Evolutionary conservation across 1,140 invertebrate species (phyloP).

Genomic region (Drosophila mayri): DNA sequence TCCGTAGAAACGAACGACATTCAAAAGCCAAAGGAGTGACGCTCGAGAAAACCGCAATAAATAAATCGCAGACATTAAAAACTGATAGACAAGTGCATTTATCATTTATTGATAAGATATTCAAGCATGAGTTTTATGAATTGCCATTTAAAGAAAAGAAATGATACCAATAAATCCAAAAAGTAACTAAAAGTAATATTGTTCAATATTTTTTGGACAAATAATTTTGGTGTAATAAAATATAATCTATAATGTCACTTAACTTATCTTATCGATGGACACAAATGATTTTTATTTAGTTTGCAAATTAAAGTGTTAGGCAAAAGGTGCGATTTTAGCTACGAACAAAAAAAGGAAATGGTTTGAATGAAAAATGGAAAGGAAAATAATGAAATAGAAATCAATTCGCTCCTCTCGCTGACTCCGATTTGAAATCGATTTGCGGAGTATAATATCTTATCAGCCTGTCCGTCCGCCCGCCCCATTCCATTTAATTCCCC

Average conservation of each 20-base stretch:
- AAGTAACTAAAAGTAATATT: background rate
- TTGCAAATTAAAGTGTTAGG: slow-evolving; percentile 19
- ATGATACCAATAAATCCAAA: background rate
- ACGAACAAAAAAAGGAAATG: background rate
- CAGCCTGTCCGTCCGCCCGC: slow-evolving; percentile 22
- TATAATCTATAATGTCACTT: background rate
- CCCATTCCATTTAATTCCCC: background rate
- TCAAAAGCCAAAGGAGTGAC: slow-evolving; percentile 4
- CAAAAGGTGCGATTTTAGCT: slow-evolving; percentile 2
- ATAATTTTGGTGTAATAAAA: background rate
- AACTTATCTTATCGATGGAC: slow-evolving; percentile 33
- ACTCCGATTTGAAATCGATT: slow-evolving; percentile 41
- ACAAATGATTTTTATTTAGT: slow-evolving; percentile 20
- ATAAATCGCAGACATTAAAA: slow-evolving; percentile 13
- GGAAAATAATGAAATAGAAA: slow-evolving; percentile 5
- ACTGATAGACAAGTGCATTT: slow-evolving; percentile 29
- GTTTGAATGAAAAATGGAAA: slow-evolving; percentile 1
- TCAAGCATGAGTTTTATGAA: background rate
- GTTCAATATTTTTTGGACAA: background rate
- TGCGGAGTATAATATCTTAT: slow-evolving; percentile 61
- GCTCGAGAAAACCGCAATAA: slow-evolving; percentile 7
- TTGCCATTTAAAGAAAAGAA: slow-evolving; percentile 5
- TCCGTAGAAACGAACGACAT: slow-evolving; percentile 1
- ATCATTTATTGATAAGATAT: slow-evolving; percentile 11
- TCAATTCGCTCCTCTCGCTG: slow-evolving; percentile 8